A percentile compares a stretch with the other conserved stretches of the same genome.
Conservation (phyloP, 2,888 invertebrate species). For the Tipula helvola region DNA sequence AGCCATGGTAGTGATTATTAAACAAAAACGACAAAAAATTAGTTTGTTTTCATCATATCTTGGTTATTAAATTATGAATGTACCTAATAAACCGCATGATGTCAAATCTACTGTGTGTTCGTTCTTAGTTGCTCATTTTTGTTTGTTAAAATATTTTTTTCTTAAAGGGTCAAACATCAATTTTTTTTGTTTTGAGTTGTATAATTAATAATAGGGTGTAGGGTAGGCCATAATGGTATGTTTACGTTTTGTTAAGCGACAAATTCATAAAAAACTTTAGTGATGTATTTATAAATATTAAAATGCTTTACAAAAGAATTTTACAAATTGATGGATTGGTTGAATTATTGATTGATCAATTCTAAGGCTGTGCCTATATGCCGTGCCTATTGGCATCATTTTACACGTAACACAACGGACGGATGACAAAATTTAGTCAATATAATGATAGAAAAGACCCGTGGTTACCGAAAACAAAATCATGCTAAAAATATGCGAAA, state of each 20-base stretch:
- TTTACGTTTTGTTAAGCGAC: too few species aligned
- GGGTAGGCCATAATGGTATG: not conserved
- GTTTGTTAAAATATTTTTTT: not conserved
- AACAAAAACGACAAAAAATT: not conserved
- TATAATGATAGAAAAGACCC: too few species aligned
- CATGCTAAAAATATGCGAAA: too few species aligned
- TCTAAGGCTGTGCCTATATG: too few species aligned
- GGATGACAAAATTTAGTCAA: too few species aligned
- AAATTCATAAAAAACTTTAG: too few species aligned
- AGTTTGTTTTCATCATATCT: not conserved
- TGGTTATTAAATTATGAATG: not conserved
- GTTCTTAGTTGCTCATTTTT: not conserved
- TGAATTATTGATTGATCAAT: too few species aligned
- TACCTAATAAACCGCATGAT: not conserved
- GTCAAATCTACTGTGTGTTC: not conserved
- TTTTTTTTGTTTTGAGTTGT: not conserved
- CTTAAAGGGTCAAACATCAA: not conserved
- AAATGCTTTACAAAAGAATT: not conserved
- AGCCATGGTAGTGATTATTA: not conserved
- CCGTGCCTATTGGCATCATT: too few species aligned
- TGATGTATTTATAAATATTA: too few species aligned
- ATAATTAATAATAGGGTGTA: not conserved
- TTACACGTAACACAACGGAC: too few species aligned
- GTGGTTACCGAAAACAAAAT: too few species aligned
- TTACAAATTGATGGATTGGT: not conserved